Evolutionary conservation across 2,797 vertebrate genomes (phyloP).

Genomic region (Orestias chungarensis): DNA sequence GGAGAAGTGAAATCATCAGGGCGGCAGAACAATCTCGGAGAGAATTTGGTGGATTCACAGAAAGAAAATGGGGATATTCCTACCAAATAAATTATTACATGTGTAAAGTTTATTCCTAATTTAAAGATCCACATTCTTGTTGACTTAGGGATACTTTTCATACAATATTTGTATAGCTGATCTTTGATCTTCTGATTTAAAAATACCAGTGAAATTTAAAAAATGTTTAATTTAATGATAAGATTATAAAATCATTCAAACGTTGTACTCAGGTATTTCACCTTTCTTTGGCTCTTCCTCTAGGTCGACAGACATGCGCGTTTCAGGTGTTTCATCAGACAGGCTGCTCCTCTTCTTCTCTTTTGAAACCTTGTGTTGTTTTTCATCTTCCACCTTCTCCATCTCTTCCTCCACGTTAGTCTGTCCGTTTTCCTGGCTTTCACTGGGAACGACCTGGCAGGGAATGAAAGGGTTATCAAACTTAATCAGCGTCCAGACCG

Average conservation of each 20-base stretch:
- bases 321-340: conserved; percentile 78
- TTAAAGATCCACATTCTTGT: too few species aligned
- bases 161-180: too few species aligned
- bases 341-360: conserved; percentile 69
- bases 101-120: too few species aligned
- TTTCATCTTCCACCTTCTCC: conserved; percentile 69
- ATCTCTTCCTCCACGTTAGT: conserved; percentile 69
- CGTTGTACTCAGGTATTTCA: conserved; percentile 24
- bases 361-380: conserved; percentile 49
- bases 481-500: too few species aligned
- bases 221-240: background rate
- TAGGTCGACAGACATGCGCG: conserved; percentile 63
- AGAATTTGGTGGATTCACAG: background rate
- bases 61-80: too few species aligned
- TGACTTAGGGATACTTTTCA: too few species aligned
- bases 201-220: too few species aligned
- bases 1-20: background rate
- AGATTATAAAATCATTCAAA: background rate
- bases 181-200: too few species aligned
- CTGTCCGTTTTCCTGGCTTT: conserved; percentile 89
- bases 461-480: background rate
- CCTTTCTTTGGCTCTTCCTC: conserved; percentile 87
- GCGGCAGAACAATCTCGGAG: background rate
- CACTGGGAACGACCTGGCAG: conserved; percentile 84
- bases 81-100: too few species aligned